A percentile compares a stretch with the other conserved stretches of the same genome.
These are phyloP conservation scores for Synanthedon myopaeformis DNA, from an alignment of 2,888 invertebrate species.

Conservation along the genomic window DNA sequence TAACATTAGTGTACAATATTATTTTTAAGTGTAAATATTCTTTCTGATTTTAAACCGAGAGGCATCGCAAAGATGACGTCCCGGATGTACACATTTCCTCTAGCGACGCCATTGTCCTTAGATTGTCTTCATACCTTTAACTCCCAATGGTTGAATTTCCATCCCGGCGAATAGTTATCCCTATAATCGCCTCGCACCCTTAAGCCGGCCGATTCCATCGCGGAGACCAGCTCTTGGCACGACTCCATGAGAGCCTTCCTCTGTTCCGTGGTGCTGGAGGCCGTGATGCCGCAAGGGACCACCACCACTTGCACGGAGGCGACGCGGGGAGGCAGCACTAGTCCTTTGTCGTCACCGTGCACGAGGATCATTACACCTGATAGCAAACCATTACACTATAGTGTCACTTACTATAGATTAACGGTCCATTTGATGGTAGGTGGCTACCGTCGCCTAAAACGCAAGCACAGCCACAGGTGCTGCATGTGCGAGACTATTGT, in stretches of 20 bases:
- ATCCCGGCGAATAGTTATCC: constrained; percentile 97
- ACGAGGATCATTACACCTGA: constrained; percentile 88
- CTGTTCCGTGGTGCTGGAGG: constrained; percentile 79
- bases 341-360: constrained; percentile 96
- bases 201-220: constrained; percentile 73
- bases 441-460: too few relatives aligned
- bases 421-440: too few relatives aligned
- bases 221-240: constrained; percentile 78
- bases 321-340: constrained; percentile 94
- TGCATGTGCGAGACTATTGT: too few relatives aligned
- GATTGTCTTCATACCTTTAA: constrained; percentile 85
- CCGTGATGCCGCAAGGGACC: constrained; percentile 97
- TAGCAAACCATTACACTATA: too few relatives aligned
- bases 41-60: too few relatives aligned
- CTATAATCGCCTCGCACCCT: constrained; percentile 88
- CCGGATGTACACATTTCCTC: too few relatives aligned
- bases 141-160: constrained; percentile 99
- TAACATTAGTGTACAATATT: too few relatives aligned
- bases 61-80: too few relatives aligned
- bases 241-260: constrained; percentile 74
- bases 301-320: constrained; percentile 90
- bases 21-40: too few relatives aligned
- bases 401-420: too few relatives aligned
- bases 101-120: too few relatives aligned
- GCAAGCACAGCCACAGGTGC: too few relatives aligned